Conservation (phyloP, 2,797 vertebrate species). For the Ceyx erithaca region DNA sequence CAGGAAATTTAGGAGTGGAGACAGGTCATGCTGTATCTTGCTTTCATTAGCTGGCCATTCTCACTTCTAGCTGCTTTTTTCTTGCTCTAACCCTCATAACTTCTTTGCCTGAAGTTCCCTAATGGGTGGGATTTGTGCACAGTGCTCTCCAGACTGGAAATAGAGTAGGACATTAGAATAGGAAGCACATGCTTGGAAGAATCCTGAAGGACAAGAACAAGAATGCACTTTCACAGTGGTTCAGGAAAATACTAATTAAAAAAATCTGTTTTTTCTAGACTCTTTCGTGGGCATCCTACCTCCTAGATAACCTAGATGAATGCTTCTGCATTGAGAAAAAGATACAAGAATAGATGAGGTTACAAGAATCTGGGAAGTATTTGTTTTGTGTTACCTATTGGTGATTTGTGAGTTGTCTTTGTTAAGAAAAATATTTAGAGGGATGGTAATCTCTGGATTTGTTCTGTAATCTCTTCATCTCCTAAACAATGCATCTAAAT, state of each 20-base stretch:
- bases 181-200: background rate
- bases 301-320: background rate
- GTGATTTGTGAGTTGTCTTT: background rate
- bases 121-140: background rate
- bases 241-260: background rate
- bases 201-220: background rate
- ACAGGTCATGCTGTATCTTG: conserved; percentile 6
- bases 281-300: background rate
- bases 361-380: background rate
- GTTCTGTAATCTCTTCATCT: background rate
- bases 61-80: background rate
- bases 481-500: background rate
- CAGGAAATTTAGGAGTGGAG: background rate
- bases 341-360: background rate
- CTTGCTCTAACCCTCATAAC: background rate
- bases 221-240: background rate
- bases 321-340: background rate
- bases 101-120: background rate
- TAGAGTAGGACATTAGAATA: background rate
- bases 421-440: background rate
- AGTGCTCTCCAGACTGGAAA: background rate
- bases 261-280: background rate
- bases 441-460: background rate
- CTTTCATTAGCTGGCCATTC: background rate
- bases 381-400: background rate